Evolutionary conservation across 2,113 vertebrate species (phyloP).

Genomic region (Dermatemys mawii): DNA sequence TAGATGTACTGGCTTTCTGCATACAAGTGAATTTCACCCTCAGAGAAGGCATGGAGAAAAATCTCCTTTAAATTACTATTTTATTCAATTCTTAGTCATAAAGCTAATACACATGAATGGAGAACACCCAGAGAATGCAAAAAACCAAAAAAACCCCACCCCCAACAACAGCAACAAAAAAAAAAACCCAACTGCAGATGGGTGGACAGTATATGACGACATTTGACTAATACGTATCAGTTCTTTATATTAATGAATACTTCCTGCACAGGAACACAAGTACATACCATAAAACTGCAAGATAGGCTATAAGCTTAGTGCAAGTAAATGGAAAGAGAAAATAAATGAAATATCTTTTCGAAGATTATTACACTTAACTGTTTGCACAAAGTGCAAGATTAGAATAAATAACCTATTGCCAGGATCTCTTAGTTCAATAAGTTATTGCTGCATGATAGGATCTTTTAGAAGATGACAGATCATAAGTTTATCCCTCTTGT

Average conservation of each 20-base stretch:
- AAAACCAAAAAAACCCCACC: background rate
- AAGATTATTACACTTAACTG: rapidly evolving
- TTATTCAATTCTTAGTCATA: background rate
- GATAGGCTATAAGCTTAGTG: background rate
- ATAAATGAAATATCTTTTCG: background rate
- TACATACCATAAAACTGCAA: background rate
- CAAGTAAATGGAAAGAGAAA: background rate
- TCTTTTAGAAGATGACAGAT: background rate
- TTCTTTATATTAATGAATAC: background rate
- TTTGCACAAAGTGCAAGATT: background rate
- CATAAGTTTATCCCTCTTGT: background rate
- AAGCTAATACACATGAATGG: background rate
- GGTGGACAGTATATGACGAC: background rate
- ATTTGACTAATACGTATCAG: background rate
- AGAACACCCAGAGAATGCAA: background rate
- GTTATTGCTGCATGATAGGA: background rate
- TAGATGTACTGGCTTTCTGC: background rate
- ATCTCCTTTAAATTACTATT: background rate
- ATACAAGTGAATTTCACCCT: background rate
- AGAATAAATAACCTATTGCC: background rate
- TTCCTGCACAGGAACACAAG: background rate
- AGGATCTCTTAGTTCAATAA: background rate
- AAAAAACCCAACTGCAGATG: rapidly evolving
- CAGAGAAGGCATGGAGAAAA: background rate
- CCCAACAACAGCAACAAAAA: no score